These are phyloP conservation scores for Laodelphax striatellus DNA, from an alignment of 1,140 invertebrate species.

Conservation along the genomic window DNA sequence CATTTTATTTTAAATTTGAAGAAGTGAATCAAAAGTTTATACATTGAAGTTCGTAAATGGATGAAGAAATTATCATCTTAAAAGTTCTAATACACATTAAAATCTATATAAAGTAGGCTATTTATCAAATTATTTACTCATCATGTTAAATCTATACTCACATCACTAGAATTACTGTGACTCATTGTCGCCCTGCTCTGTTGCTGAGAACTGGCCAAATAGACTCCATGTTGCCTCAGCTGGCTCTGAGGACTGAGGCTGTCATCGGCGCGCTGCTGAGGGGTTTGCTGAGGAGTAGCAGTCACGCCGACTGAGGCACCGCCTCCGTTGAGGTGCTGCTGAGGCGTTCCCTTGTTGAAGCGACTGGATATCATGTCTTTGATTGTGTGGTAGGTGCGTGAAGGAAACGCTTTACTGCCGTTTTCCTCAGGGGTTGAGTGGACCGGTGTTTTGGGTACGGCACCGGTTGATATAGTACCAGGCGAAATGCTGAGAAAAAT, in stretches of 20 bases:
- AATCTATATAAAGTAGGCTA: no score
- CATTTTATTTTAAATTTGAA: no score
- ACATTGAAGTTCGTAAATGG: no score
- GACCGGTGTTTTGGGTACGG: conserved; percentile 11
- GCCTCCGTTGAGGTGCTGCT: conserved; percentile 5
- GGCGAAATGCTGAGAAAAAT: neutral
- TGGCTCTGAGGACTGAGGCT: conserved; percentile 24
- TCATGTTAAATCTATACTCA: no score
- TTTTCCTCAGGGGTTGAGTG: conserved; percentile 24
- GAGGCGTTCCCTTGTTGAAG: conserved; percentile 39
- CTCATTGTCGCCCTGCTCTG: neutral
- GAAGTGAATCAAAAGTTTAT: no score
- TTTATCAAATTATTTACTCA: no score
- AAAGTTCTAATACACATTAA: no score
- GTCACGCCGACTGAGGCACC: no score
- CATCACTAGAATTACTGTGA: neutral
- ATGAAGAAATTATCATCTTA: no score
- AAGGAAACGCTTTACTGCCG: conserved; percentile 24
- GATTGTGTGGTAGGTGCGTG: conserved; percentile 63
- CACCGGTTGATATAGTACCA: conserved; percentile 6
- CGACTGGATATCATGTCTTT: conserved; percentile 76
- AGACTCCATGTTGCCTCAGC: conserved; percentile 24
- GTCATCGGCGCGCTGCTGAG: conserved; percentile 1
- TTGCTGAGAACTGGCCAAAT: conserved; percentile 13
- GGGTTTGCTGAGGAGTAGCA: neutral